phyloP scores from a whole-genome alignment of 2,113 vertebrate genomes.

The Centropus unirufus region DNA sequence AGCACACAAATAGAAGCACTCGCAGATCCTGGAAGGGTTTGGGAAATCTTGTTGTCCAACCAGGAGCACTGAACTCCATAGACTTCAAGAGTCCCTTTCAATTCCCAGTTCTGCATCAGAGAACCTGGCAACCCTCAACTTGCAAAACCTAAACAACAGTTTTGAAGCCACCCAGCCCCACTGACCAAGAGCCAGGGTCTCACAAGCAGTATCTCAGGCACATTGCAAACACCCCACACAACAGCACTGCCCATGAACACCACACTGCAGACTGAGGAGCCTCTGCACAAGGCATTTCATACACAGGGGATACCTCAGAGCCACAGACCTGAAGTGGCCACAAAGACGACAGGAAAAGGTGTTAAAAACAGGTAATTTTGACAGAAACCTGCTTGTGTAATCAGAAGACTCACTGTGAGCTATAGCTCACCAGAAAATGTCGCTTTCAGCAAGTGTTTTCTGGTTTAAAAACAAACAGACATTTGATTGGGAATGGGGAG shows the following conservation, averaged over 20 bases:
- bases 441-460: background rate
- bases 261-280: background rate
- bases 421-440: background rate
- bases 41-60: background rate
- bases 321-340: background rate
- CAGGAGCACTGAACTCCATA: background rate
- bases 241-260: background rate
- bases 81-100: background rate
- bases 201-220: background rate
- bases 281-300: background rate
- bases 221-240: background rate
- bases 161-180: background rate
- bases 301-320: background rate
- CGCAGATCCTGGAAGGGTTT: background rate
- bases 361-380: background rate
- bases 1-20: background rate
- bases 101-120: background rate
- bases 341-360: background rate
- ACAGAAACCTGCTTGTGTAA: background rate
- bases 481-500: background rate
- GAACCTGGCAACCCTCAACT: background rate
- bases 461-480: background rate
- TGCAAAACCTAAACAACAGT: accelerated
- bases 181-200: background rate
- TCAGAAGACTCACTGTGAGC: background rate